phyloP scores from a whole-genome alignment of 2,888 invertebrate species.

The Ctena decussata region DNA sequence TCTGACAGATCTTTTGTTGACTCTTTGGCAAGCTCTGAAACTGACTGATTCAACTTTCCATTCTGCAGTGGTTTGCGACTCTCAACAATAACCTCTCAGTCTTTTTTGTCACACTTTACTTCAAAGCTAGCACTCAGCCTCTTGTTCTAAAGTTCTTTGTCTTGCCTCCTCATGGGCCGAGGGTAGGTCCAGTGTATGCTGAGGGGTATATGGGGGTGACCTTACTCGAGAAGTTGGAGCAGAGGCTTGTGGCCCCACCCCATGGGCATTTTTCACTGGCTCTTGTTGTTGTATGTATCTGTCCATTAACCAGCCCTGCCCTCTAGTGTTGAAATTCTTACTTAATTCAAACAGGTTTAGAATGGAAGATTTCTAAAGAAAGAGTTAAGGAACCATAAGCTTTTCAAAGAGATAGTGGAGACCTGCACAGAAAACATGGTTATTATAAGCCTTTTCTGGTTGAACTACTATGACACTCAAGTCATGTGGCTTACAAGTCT shows the following conservation, averaged over 20 bases:
- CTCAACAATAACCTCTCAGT: background rate
- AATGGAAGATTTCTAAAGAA: slow-evolving; percentile 82
- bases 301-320: slow-evolving; percentile 83
- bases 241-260: slow-evolving; percentile 70
- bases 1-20: too few relatives aligned
- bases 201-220: slow-evolving; percentile 63
- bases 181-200: slow-evolving; percentile 52
- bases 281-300: slow-evolving; percentile 81
- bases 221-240: slow-evolving; percentile 68
- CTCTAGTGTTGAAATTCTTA: slow-evolving; percentile 81
- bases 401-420: too few relatives aligned
- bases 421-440: too few relatives aligned
- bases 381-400: slow-evolving; percentile 52
- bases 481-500: too few relatives aligned
- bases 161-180: slow-evolving; percentile 39
- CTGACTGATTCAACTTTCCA: too few relatives aligned
- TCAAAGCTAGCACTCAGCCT: slow-evolving; percentile 52
- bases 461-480: too few relatives aligned
- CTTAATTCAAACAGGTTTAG: slow-evolving; percentile 86
- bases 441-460: too few relatives aligned
- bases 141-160: slow-evolving; percentile 42
- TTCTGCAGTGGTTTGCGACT: too few relatives aligned
- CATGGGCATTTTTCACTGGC: slow-evolving; percentile 68
- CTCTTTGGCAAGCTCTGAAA: too few relatives aligned
- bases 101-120: background rate